Base-by-base conservation (phyloP, 1,140 invertebrate genomes). In the Scaptomyza hsui region DNA sequence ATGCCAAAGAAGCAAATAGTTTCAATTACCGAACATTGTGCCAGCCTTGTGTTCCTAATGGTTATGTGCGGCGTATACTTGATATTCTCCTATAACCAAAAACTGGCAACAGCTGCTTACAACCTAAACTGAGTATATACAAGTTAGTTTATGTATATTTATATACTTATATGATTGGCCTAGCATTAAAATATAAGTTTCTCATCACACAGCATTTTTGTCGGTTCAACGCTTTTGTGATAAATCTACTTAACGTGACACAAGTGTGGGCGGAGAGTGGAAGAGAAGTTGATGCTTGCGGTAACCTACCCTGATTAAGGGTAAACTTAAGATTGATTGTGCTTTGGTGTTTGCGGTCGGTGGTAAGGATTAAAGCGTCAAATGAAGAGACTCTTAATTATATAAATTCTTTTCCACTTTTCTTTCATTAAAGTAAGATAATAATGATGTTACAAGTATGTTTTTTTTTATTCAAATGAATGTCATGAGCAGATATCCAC, bases 1-100 rank as follows among this genome's bases (percentile, higher is more conserved):
- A 86, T 75, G 77, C 70, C 81, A 72, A 51, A 18, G 47, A 76
- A 75, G 81, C 68, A 81, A 86, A 88, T 86, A 86, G 81, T 86
- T 81, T 86, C 81, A 86, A 86, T 86, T 86, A 86, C 81, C 67
- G 41, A 65, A 35, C 16, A 59, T 29, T 56, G 53, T 15, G 12
- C 12, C 32, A 9, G 32, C 32, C 79, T 83, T 68, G 5, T 62
- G 61, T 52, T 45, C 19, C 15, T 73, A 72, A 76, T 69, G 57
- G 63, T 55, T 44, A 45, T 42, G 72, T 61, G 59, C 47, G 18
- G 77, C 77, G 81, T 81, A 86, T 86, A 86, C 77, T 69, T 75
- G 62, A 86, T 86, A 59, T 86, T 55, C 52, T 60, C 55, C 64
- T 76, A 73, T 59, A 62, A 32, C 24, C 9, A 39, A 49, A 35